phyloP scores from a whole-genome alignment of 2,888 invertebrate species.

The Agonopterix subpropinquella region DNA sequence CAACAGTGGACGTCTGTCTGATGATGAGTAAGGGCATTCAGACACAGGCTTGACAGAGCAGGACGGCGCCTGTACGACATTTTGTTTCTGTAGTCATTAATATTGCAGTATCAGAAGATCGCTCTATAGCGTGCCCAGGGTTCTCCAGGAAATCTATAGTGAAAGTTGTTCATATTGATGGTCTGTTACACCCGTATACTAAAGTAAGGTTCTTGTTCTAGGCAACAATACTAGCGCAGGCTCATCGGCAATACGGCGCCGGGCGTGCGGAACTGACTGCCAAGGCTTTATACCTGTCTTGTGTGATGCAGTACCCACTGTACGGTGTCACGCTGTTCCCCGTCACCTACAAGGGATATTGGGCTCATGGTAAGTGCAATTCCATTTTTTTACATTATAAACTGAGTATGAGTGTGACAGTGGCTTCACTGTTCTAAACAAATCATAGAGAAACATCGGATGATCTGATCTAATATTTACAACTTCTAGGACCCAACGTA shows the following conservation, averaged over 20 bases:
- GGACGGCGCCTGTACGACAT: too few species aligned
- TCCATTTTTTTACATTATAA: too few species aligned
- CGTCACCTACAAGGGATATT: conserved; percentile 94
- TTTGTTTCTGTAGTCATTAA: too few species aligned
- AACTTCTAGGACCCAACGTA: conserved; percentile 61
- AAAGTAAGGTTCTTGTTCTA: conserved; percentile 14
- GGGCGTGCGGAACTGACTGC: conserved; percentile 93
- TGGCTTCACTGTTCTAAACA: neutral
- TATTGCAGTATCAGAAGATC: too few species aligned
- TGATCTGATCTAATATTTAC: neutral
- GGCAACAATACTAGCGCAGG: conserved; percentile 90
- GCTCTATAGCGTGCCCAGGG: too few species aligned
- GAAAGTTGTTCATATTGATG: too few species aligned
- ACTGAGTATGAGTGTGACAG: too few species aligned
- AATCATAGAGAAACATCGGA: neutral
- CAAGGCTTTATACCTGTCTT: conserved; percentile 94
- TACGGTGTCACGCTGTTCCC: conserved; percentile 92
- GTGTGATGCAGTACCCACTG: conserved; percentile 97
- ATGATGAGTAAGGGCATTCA: too few species aligned
- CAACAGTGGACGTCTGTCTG: too few species aligned
- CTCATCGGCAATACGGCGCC: conserved; percentile 93
- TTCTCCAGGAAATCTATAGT: too few species aligned
- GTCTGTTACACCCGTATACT: too few species aligned
- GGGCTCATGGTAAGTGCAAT: conserved; percentile 85
- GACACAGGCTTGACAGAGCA: too few species aligned